phyloP scores from a whole-genome alignment of 1,140 invertebrate species.

The Tetraneura akinire region DNA sequence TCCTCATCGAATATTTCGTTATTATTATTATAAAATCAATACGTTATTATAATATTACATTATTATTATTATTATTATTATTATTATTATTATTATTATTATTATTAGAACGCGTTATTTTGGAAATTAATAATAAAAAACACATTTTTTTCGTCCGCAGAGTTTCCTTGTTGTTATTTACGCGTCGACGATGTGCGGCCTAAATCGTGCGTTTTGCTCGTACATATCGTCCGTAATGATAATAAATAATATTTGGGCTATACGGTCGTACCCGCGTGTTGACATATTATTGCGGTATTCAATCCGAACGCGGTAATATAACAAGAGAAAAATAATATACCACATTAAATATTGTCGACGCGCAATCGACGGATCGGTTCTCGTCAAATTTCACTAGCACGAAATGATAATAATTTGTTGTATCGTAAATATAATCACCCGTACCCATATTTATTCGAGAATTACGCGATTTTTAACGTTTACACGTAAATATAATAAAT shows the following conservation, averaged over 20 bases:
- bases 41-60: not conserved
- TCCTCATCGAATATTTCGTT: not conserved
- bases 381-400: no score
- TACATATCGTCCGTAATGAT: not conserved
- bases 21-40: not conserved
- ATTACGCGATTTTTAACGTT: no score
- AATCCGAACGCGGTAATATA: no score
- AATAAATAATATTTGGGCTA: conserved; percentile 32
- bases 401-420: no score
- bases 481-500: no score
- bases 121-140: no score
- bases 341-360: no score
- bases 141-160: not conserved
- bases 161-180: conserved; percentile 10
- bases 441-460: no score
- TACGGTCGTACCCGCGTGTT: not conserved
- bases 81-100: not conserved
- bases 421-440: no score
- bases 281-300: not conserved
- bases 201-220: not conserved
- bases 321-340: no score
- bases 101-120: no score
- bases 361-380: no score
- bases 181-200: not conserved
- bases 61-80: not conserved